Evolutionary conservation across 2,888 invertebrate species (phyloP), one percentile per base, ranked within the genome.

Genomic region (Heliothis peltigera): DNA sequence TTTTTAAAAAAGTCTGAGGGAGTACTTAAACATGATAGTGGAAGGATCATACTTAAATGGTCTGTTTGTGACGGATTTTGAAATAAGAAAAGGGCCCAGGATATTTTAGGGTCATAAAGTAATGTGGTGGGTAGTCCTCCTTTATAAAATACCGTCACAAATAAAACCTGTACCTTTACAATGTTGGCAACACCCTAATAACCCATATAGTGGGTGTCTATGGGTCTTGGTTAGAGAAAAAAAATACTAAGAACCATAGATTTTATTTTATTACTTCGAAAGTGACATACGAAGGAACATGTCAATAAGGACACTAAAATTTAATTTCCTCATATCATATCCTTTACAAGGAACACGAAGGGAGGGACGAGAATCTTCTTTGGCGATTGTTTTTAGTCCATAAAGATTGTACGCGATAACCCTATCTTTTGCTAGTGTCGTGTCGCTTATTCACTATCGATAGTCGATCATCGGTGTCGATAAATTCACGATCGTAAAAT

Each of bases 341-440:
- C 88, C 88, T 86, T 84, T 84, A 89, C 87, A 88, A 85, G 86
- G 81, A 75, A 79, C 72, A 80, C 73, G 77, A 81, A 79, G 79
- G 75, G 77, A 77, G 78, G 72, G 78, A 39, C 39, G 39, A 39
- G 39, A 15, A 86, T 85, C 82, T 77, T 79, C 84, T 83, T 84
- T 85, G 83, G 87, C 89, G 85, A 91, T 90, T 89, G 88, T 91
- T 89, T 88, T 84, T 79, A 85, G 78, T 85, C 87, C 82, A 89
- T 91, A 91, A 91, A 92, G 93, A 94, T 93, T 87, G 83, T 80
- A 82, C 77, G 70, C 83, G 93, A 94, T 94, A 94, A 92, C 91
- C 91, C 87, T 85, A 81, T 84, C 74, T 79, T 32, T 75, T 79
- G 79, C 79, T 91, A 92, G 93, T 89, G 92, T 85, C 83, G 88